Conservation (phyloP, 1,140 invertebrate genomes). For the Micrasema longulum region DNA sequence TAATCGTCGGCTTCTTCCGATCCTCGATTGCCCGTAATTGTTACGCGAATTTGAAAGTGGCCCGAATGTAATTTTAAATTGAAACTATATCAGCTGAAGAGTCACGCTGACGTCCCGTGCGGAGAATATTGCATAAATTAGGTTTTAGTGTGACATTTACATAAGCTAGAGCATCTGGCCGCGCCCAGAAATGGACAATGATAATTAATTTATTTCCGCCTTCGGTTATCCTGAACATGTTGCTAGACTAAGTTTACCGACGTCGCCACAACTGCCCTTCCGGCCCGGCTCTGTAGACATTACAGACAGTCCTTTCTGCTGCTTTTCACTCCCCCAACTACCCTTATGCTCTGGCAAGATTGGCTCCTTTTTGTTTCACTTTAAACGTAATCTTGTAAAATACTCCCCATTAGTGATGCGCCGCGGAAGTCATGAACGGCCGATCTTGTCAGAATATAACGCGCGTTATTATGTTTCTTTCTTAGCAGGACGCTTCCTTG, state of each 20-base stretch:
- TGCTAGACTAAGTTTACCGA: slow-evolving; percentile 23
- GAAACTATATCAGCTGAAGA: not conserved
- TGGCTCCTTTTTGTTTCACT: slow-evolving; percentile 6
- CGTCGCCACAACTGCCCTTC: not conserved
- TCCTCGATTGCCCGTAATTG: not conserved
- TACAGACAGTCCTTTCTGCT: not conserved
- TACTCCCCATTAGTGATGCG: slow-evolving; percentile 20
- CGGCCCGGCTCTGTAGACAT: not conserved
- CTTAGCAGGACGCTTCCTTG: slow-evolving; percentile 32
- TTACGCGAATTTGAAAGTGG: not conserved
- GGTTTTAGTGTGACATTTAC: slow-evolving; percentile 25
- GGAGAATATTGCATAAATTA: slow-evolving; percentile 42
- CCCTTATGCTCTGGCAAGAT: slow-evolving; percentile 9
- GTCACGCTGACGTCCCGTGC: slow-evolving; percentile 4
- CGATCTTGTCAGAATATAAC: slow-evolving; percentile 19
- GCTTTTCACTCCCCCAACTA: slow-evolving; percentile 8
- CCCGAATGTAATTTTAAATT: not conserved
- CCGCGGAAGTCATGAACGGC: not conserved
- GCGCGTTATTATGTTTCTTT: not conserved
- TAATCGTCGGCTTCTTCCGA: too few species aligned
- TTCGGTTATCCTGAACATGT: slow-evolving; percentile 8
- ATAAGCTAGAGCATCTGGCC: slow-evolving; percentile 6
- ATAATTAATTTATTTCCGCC: not conserved
- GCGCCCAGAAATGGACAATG: slow-evolving; percentile 27
- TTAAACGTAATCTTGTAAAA: slow-evolving; percentile 38